Evolutionary conservation across 2,113 vertebrate genomes (phyloP).

Genomic region (Perognathus longimembris): DNA sequence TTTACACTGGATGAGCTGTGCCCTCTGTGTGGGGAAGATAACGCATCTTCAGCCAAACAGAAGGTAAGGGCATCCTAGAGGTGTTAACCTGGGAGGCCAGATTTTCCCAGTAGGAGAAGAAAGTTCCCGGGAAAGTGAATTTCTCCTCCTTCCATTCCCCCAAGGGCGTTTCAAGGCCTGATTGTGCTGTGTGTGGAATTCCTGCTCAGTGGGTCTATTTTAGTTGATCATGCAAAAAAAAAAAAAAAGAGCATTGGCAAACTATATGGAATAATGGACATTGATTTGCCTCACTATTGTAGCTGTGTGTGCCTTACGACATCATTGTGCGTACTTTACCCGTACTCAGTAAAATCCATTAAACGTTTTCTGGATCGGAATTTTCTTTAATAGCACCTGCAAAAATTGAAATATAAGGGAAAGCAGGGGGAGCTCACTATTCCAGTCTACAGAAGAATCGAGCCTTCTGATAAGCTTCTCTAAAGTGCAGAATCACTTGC

Average conservation of each 20-base stretch:
- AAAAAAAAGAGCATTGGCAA: no score
- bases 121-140: neutral
- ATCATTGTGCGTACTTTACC: no score
- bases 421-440: neutral
- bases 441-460: no score
- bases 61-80: neutral
- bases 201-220: no score
- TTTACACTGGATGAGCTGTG: neutral
- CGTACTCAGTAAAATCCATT: no score
- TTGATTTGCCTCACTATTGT: neutral
- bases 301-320: no score
- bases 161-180: neutral
- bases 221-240: no score
- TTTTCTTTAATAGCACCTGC: neutral
- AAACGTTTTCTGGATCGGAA: neutral
- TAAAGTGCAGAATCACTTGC: neutral
- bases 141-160: neutral
- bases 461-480: neutral
- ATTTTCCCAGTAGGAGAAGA: neutral
- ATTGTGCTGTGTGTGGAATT: no score
- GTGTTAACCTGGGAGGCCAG: neutral
- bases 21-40: neutral
- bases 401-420: neutral
- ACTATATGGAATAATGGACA: neutral
- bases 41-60: neutral